Evolutionary conservation across 1,140 invertebrate species (phyloP), one percentile per base, ranked within the genome.

Genomic region (Drosophila nannoptera): DNA sequence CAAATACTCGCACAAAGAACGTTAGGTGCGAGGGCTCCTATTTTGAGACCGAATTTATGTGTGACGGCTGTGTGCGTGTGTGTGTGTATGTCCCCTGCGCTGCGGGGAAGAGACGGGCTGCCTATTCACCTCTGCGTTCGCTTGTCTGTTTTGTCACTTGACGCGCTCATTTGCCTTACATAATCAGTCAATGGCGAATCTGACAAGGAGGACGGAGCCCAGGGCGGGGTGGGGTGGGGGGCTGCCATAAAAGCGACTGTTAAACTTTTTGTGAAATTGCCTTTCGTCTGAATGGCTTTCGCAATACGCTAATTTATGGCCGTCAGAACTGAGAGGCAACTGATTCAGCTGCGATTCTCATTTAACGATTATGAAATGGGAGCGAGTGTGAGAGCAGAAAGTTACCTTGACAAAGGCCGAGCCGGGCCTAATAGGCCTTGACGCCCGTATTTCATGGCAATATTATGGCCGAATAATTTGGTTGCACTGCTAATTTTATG

Each of bases 401-500:
- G 62, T 68, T 64, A 58, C 61, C 61, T 64, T 31, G 38, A 35
- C 59, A 45, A 55, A 68, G 43, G 45, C 4, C 49, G 12, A 11
- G 3, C 42, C 29, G 59, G 11, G 9, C 9, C 66, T 49, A 65
- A 69, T 69, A 33, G 53, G 53, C 46, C 38, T 43, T 53, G 61
- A 65, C 53, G 67, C 40, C 46, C 63, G 65, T 72, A 80, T 70
- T 78, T 75, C 72, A 75, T 83, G 78, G 72, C 71, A 78, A 68
- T 78, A 84, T 82, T 69, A 83, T 83, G 72, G 64, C 40, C 67
- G 62, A 75, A 78, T 82, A 78, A 82, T 82, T 82, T 78, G 64
- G 75, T 49, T 74, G 71, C 54, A 45, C 66, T 83, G 60, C 71
- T 75, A 40, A 75, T 72, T 83, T 78, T 63, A 78, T 73, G 63